These are phyloP conservation scores for Psittacara wagleri DNA, from an alignment of 2,113 vertebrate genomes.

Conservation along the genomic window DNA sequence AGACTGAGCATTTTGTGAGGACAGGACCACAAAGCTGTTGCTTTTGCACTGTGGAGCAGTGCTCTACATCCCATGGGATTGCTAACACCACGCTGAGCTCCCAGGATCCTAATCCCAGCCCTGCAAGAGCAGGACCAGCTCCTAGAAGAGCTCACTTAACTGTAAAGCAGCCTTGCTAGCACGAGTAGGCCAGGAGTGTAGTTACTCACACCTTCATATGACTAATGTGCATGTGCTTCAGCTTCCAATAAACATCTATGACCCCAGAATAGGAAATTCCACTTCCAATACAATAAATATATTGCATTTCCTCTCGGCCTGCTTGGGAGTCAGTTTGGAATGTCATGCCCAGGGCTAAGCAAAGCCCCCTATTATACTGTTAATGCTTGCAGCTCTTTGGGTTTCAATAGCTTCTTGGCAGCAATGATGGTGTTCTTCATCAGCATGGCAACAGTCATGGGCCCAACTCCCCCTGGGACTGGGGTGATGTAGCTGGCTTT, in stretches of 20 bases:
- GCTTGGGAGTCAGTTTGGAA: slow-evolving; percentile 20
- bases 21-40: rapidly evolving
- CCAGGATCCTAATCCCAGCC: rapidly evolving
- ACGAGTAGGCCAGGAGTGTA: neutral
- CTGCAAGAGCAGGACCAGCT: neutral
- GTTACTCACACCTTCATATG: neutral
- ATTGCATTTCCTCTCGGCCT: slow-evolving; percentile 75
- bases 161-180: neutral
- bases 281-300: slow-evolving; percentile 70
- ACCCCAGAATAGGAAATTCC: neutral
- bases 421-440: slow-evolving; percentile 99
- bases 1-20: neutral
- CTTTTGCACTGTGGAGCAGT: neutral
- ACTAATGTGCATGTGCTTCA: neutral
- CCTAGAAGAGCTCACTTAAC: neutral
- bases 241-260: slow-evolving; percentile 49
- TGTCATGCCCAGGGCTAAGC: neutral
- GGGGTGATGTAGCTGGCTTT: slow-evolving; percentile 96
- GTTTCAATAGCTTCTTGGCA: slow-evolving; percentile 86
- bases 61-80: rapidly evolving
- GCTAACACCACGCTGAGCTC: neutral
- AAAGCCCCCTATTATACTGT: slow-evolving; percentile 63
- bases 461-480: slow-evolving; percentile 93
- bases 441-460: slow-evolving; percentile 98
- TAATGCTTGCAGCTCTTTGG: slow-evolving; percentile 78